Evolutionary conservation across 1,140 invertebrate species (phyloP), one percentile per base, ranked within the genome.

Genomic region (Magallana angulata): DNA sequence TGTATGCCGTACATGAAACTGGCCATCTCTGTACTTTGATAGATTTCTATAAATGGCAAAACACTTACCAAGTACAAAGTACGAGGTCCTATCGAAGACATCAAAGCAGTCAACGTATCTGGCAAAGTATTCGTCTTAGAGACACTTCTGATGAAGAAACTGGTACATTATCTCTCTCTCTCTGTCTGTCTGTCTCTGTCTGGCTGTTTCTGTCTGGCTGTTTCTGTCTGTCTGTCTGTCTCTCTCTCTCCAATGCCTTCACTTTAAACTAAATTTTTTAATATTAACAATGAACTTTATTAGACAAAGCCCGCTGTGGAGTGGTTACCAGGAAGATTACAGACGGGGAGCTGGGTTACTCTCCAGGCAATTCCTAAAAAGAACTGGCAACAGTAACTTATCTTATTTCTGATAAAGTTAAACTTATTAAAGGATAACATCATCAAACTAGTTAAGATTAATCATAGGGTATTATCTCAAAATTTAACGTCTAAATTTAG

Each of bases 121-220:
- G 91, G 91, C 2, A 90, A 91, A 11, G 91, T 90, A 6, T 91
- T 89, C 85, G 85, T 92, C 12, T 88, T 89, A 86, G 86, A 91
- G 71, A 89, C 90, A 57, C 90, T 91, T 80, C 59, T 92, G 7
- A 83, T 89, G 57, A 85, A 88, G 64, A 85, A 88, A 86, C 48
- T 88, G 90, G 91, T 92, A 84, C 1, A 16, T n/a, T 7, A 12
- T 36, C 24, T 76, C 24, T 36, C 9, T 76, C 24, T 24, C 24
- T 64, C 14, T 64, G 12, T 5, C 4, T n/a, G 4, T 64, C 18
- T 64, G 4, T 16, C 16, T 64, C 16, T 11, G 3, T 7, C 3
- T 24, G n/a, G n/a, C n/a, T n/a, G n/a, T n/a, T n/a, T n/a, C n/a
- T n/a, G n/a, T n/a, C n/a, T n/a, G n/a, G n/a, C n/a, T n/a, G n/a